Evolutionary conservation across 2,113 vertebrate genomes (phyloP), one percentile per base, ranked within the genome.

Genomic region (Lycaon pictus): DNA sequence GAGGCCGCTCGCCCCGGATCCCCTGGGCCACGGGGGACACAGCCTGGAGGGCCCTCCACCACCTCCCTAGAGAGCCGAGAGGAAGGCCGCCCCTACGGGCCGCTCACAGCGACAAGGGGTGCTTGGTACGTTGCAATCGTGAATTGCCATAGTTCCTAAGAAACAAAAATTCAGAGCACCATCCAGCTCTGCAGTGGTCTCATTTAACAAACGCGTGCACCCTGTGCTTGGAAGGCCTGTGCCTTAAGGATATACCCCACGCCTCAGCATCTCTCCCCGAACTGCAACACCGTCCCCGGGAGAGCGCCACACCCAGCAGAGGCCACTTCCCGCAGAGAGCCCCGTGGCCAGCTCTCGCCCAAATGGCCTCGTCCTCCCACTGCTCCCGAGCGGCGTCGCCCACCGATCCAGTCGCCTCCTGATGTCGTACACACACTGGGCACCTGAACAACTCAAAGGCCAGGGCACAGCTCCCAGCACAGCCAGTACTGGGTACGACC

Each of bases 351-450:
- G 77, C n/a, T 81, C 77, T 51, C 25, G 51, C 51, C 51, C 43
- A 27, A 5, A 11, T 16, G 9, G 20, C 55, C 32, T 1, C 0
- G 37, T 85, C 60, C 27, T 43, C 56, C 4, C 35, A 11, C 48
- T 37, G n/a, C 17, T 23, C 22, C 67, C 6, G 23, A 12, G 48
- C 7, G 11, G 17, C 9, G 4, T 37, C 17, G 11, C 71, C 0
- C 3, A 13, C 1, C 22, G 3, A 35, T 20, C 56, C 56, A 55
- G 0, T 20, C 12, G 65, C 20, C 67, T 25, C 29, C 20, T 35
- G 71, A 48, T 6, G 2, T 7, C 15, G 2, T 7, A 25, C 1
- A 25, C 3, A 13, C 22, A 74, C 22, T 3, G 13, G 6, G 37
- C 71, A 43, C 71, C 43, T 43, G 69, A 48, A 25, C 37, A 25